Evolutionary conservation across 2,113 vertebrate species (phyloP).

Genomic region (Thryonomys swinderianus): DNA sequence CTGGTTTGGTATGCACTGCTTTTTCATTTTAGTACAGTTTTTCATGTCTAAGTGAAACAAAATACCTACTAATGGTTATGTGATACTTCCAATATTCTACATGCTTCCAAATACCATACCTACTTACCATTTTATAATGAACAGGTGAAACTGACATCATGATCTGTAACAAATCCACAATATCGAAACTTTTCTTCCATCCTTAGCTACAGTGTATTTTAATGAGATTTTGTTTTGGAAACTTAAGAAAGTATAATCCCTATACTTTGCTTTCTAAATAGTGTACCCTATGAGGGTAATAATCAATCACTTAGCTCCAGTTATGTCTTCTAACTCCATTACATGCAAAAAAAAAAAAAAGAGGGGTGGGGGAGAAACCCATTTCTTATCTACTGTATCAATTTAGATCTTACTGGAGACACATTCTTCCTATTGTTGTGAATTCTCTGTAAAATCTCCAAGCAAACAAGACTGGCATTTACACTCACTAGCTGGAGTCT

Average conservation of each 20-base stretch:
- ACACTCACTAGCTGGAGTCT: neutral
- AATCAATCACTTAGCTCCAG: conserved; percentile 30
- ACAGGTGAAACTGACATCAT: conserved; percentile 37
- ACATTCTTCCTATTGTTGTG: conserved; percentile 37
- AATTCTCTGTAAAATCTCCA: conserved; percentile 52
- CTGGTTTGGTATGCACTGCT: neutral
- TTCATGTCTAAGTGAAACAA: conserved; percentile 40
- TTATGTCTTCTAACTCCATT: conserved; percentile 34
- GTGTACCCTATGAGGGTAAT: neutral
- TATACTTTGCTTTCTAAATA: conserved; percentile 7
- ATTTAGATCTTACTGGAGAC: neutral
- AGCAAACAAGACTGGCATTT: conserved; percentile 29
- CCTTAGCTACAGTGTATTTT: conserved; percentile 16
- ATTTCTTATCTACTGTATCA: conserved; percentile 8
- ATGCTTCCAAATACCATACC: neutral
- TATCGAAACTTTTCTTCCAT: conserved; percentile 37
- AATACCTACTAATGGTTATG: neutral
- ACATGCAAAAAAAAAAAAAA: conserved; percentile 20
- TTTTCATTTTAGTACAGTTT: conserved; percentile 28
- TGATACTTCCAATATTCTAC: neutral
- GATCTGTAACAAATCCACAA: conserved; percentile 35
- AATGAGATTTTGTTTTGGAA: conserved; percentile 38
- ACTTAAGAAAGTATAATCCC: conserved; percentile 27
- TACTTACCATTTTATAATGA: conserved; percentile 48
- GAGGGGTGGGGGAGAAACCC: neutral